A percentile compares a stretch with the other conserved stretches of the same genome.
These are phyloP conservation scores for Mastomys coucha DNA, from an alignment of 2,113 vertebrate species.

Conservation along the genomic window DNA sequence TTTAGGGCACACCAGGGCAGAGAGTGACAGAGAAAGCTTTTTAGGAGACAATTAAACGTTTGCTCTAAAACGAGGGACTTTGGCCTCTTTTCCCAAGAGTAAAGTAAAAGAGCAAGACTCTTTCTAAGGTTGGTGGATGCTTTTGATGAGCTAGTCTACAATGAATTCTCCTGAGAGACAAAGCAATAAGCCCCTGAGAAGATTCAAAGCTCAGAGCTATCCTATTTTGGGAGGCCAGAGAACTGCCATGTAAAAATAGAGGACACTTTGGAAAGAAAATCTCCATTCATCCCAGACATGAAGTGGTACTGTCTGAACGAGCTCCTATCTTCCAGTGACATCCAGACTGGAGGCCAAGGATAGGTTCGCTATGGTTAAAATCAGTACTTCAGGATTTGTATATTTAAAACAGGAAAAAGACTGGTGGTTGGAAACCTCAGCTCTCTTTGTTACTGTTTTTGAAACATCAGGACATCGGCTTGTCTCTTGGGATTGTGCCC, in stretches of 20 bases:
- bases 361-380: slow-evolving; percentile 68
- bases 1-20: background rate
- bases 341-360: slow-evolving; percentile 61
- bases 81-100: background rate
- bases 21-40: background rate
- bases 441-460: slow-evolving; percentile 80
- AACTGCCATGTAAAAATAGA: slow-evolving; percentile 29
- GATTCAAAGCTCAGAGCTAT: background rate
- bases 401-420: slow-evolving; percentile 74
- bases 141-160: background rate
- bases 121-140: background rate
- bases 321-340: slow-evolving; percentile 39
- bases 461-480: slow-evolving; percentile 81
- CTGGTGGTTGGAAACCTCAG: slow-evolving; percentile 74
- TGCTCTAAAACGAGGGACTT: background rate
- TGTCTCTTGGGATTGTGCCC: slow-evolving; percentile 80
- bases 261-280: slow-evolving; percentile 46
- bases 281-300: slow-evolving; percentile 48
- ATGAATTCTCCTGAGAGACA: background rate
- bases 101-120: background rate
- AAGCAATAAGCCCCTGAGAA: background rate
- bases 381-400: slow-evolving; percentile 71
- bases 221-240: slow-evolving; percentile 6
- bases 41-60: background rate
- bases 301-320: slow-evolving; percentile 44